Base-by-base conservation (phyloP, 2,888 invertebrate species). In the Drosophila pegasa region DNA sequence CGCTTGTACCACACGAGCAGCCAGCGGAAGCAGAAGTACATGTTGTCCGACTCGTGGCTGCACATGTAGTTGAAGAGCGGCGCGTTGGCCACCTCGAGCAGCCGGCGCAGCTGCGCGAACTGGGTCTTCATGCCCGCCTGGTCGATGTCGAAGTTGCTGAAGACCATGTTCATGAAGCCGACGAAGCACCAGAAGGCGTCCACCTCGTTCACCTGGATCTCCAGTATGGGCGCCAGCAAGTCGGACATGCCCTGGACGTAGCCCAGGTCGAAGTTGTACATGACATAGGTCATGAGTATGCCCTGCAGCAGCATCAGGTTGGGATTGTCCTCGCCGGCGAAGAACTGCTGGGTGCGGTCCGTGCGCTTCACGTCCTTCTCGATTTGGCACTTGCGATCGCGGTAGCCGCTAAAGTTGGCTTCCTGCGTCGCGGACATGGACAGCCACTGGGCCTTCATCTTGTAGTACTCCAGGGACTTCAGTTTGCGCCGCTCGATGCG, bases 21-120 rank as follows among this genome's bases (percentile, higher is more conserved):
- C 99, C 99, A 99, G 10, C 99, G 96, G 93, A 99, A 99, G 92
- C 98, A 98, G 93, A 99, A 99, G 93, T 98, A 99, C 97, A 99
- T 98, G 91, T 99, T 99, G 6, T 97, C 97, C 0, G 94, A 94
- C 16, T 91, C 92, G 40, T 91, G 89, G 1, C 84, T 81, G 60
- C 96, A 95, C 72, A 99, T 94, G 91, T 99, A 98, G 56, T 95
- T 95, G 54, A 97, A 97, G 41, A 99, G 94, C 66, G 95, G 95
- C 0, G 98, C 98, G 90, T 97, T 96, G 18, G 96, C 94, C 86
- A 97, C 96, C 77, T 95, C 94, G 14, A 99, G 92, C 59, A 99
- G 93, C 40, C 95, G 95, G 81, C 97, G 96, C 48, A 99, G 93
- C 89, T 98, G 96, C 22, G 94, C 93, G 63, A 99, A 93, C 91